Evolutionary conservation across 1,140 invertebrate genomes (phyloP).

Genomic region (Gryllus bimaculatus): DNA sequence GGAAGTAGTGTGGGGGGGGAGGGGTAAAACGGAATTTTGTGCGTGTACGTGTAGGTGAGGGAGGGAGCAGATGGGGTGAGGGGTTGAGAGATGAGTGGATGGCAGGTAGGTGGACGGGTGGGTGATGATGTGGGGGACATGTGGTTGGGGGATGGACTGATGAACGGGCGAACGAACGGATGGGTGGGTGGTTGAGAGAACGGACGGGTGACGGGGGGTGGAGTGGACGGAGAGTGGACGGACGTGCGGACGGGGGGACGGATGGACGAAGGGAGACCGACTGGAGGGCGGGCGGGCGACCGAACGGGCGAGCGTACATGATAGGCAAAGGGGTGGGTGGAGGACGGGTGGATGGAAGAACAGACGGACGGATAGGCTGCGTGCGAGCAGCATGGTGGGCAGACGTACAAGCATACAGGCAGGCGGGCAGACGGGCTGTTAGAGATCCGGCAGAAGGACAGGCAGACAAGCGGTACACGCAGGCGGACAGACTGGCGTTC

Average conservation of each 20-base stretch:
- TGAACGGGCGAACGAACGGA: too few species aligned
- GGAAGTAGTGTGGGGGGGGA: too few species aligned
- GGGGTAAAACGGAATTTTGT: too few species aligned
- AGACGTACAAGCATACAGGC: constrained; percentile 18
- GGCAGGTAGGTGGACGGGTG: not conserved
- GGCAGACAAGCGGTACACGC: constrained; percentile 20
- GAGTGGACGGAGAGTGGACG: not conserved
- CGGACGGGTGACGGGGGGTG: too few species aligned
- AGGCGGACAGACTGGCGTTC: constrained; percentile 15
- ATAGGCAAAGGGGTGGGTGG: accelerated
- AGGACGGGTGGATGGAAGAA: not conserved
- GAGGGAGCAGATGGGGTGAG: too few species aligned
- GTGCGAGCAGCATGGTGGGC: constrained; percentile 12
- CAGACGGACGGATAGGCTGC: not conserved
- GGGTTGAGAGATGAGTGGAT: too few species aligned
- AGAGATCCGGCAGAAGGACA: constrained; percentile 21
- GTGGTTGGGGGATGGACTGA: too few species aligned
- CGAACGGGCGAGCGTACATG: not conserved
- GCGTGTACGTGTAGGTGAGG: too few species aligned
- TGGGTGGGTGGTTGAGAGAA: not conserved
- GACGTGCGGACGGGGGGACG: not conserved
- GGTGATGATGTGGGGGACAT: not conserved
- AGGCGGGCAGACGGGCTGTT: constrained; percentile 21
- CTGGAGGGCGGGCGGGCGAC: not conserved
- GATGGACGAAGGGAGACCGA: too few species aligned